Base-by-base conservation (phyloP, 2,888 invertebrate species). In the Folsomia manolachei region DNA sequence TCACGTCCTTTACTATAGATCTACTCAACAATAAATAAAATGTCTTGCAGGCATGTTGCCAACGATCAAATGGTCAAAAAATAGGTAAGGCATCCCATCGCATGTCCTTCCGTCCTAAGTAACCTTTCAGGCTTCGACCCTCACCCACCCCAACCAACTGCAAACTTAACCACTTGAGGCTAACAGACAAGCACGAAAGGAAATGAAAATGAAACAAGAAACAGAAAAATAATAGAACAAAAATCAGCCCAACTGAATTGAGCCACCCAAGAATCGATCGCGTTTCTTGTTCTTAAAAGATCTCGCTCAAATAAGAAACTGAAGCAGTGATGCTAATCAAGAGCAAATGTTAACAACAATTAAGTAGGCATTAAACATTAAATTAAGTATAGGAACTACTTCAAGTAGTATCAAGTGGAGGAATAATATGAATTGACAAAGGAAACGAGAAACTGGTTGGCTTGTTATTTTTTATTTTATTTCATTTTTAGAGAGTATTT, bases 331-430 rank as follows among this genome's bases (percentile, higher is more conserved):
- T 24, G 62, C 21, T 62, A 62, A 62, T 62, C 62, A 62, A 62
- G 24, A 62, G 21, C 19, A 62, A 62, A 62, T 62, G 62, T 62
- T 62, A 21, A 62, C 62, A 62, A 62, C 24, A 25, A 62, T 62
- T 62, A 62, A 62, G 24, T 62, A 62, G 62, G 62, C 62, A 62
- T 62, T 62, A 62, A 62, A 62, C 62, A 62, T 62, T 39, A 39
- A 62, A 14, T n/a, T n/a, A n/a, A n/a, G n/a, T n/a, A n/a, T n/a
- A n/a, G n/a, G n/a, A n/a, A n/a, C n/a, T n/a, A n/a, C n/a, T n/a
- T n/a, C n/a, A n/a, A n/a, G n/a, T n/a, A n/a, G n/a, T n/a, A n/a
- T n/a, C n/a, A n/a, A n/a, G n/a, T n/a, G 62, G 62, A 62, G 14
- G 62, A 24, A 62, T 4, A 39, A n/a, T n/a, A n/a, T n/a, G n/a